Base-by-base conservation (phyloP, 1,140 invertebrate genomes). In the Oryctes rhinoceros region DNA sequence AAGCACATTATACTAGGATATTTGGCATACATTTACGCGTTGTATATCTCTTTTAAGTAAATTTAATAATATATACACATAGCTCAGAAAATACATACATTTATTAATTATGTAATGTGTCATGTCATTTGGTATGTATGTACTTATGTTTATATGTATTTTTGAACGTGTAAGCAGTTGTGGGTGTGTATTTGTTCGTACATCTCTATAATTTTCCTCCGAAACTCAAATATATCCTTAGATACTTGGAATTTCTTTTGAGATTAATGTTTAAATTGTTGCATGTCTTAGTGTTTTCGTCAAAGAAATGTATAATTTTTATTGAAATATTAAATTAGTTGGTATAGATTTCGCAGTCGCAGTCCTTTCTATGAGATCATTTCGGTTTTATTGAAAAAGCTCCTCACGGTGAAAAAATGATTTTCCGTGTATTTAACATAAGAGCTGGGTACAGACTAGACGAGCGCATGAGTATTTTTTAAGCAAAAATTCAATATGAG, bases 41-140 rank as follows among this genome's bases (percentile, higher is more conserved):
- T 79, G 83, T 83, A 84, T 81, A 86, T 86, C 85, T 85, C 85
- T 82, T 86, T 84, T 85, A 83, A 84, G 83, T 86, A 84, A 67
- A 85, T 85, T 82, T 83, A 82, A 81, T 67, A 67, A 82, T 80
- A 83, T 83, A 82, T 81, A 86, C 85, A 87, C 85, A 87, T 84
- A 86, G 85, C 83, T 86, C 86, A 75, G 86, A 87, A 87, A 87
- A 87, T 87, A 87, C 85, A 86, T 86, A 87, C 86, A 87, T 87
- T 86, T 87, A 86, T 82, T 82, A 67, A 67, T 67, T 85, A 83
- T 83, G 65, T 86, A 83, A 82, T 86, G 80, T 81, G 80, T 81
- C 79, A 83, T 85, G 81, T 80, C 11, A 65, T 83, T 80, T 78
- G 71, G 82, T 81, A 82, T 82, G 78, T 85, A 81, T 86, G 77